Base-by-base conservation (phyloP, 2,113 vertebrate genomes). In the Elanus axillaris region DNA sequence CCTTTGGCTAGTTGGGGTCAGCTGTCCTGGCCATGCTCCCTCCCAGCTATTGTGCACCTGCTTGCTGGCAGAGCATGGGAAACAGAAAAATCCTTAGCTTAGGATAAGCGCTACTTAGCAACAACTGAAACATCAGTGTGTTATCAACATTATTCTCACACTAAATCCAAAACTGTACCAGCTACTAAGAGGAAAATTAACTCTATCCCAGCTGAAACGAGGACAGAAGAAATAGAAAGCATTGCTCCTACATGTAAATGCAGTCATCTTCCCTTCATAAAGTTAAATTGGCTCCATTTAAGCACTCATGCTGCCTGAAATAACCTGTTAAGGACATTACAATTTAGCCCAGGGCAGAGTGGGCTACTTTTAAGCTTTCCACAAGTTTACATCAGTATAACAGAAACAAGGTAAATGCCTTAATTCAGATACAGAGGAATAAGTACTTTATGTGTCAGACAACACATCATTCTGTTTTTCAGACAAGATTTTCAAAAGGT, bases 361-460 rank as follows among this genome's bases (percentile, higher is more conserved):
- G 55, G 6, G 11, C 47, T 94, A 22, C 90, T 66, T 64, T 81
- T 78, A 69, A 80, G 80, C 71, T 93, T 91, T 62, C 76, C 75
- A 64, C 42, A 74, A 62, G 59, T 63, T 85, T 74, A 68, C 72
- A 67, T 72, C 75, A 72, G 36, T 40, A 16, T 56, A 95, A 75
- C 78, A 66, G 86, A 67, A 93, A 67, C 29, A 60, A 90, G 21
- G 45, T 29, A 88, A 86, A 86, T 85, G 0, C 29, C 67, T 90
- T 93, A 89, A 92, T 94, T 93, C 86, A 63, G 66, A 64, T 79
- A 36, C 31, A 74, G 64, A 93, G 72, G 84, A 95, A 75, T n/a
- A 91, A 88, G 84, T 56, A 26, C 47, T 43, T 16, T 47, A 40
- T 64, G 13, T 84, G 66, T 94, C 68, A 48, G 69, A 69, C 8